Evolutionary conservation across 1,140 invertebrate species (phyloP).

Genomic region (Pomacea maculata): DNA sequence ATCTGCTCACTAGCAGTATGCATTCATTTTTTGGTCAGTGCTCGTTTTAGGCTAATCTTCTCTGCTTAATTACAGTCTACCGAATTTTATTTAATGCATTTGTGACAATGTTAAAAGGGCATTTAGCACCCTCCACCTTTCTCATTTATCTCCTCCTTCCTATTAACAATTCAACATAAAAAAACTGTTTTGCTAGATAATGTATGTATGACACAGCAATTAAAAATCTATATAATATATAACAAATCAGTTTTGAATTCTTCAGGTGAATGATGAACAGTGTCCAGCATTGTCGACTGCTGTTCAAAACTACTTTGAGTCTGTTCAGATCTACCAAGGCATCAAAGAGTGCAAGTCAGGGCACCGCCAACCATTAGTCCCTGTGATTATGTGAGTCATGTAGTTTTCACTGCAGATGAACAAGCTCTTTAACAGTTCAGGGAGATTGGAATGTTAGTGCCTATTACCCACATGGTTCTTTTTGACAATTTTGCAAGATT

Average conservation of each 20-base stretch:
- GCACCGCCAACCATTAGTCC: constrained; percentile 82
- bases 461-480: neutral
- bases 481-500: neutral
- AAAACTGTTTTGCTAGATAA: neutral
- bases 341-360: constrained; percentile 77
- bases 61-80: no score
- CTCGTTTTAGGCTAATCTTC: no score
- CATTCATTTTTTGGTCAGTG: no score
- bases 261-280: constrained; percentile 80
- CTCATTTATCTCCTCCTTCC: neutral
- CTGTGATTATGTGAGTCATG: constrained; percentile 42
- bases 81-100: no score
- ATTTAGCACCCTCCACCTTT: no score
- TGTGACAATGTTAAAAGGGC: no score
- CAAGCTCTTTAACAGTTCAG: neutral
- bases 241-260: neutral
- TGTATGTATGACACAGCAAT: neutral
- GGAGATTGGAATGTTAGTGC: neutral
- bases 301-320: constrained; percentile 88
- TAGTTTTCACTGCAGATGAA: neutral
- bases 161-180: constrained; percentile 3
- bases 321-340: constrained; percentile 80
- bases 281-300: constrained; percentile 83
- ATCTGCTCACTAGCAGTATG: no score
- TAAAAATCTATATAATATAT: constrained; percentile 3